phyloP scores from a whole-genome alignment of 2,888 invertebrate species.

The Crematogaster levior region DNA sequence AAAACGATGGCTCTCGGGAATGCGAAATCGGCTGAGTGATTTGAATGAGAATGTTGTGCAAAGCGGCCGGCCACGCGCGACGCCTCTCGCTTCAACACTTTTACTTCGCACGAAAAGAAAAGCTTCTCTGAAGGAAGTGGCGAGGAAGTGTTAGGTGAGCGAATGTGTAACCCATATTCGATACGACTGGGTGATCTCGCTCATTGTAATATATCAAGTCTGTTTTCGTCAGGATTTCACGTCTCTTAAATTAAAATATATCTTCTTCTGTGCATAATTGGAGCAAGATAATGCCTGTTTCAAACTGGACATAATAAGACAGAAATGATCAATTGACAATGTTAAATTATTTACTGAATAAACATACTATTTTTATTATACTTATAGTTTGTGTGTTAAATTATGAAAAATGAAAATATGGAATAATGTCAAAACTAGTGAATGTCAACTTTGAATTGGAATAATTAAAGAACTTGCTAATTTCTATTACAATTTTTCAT shows the following conservation, averaged over 20 bases:
- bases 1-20: conserved; percentile 49
- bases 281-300: background rate
- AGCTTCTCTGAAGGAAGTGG: conserved; percentile 70
- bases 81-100: conserved; percentile 59
- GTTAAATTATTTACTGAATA: background rate
- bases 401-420: too few species aligned
- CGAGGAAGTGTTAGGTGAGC: conserved; percentile 40
- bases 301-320: background rate
- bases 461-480: background rate
- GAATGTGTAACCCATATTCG: conserved; percentile 61
- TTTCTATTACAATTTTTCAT: background rate
- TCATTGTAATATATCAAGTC: background rate
- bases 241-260: background rate
- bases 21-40: conserved; percentile 56
- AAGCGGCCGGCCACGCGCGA: conserved; percentile 63
- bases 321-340: background rate
- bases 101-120: conserved; percentile 65
- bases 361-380: background rate
- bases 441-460: background rate
- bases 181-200: conserved; percentile 53
- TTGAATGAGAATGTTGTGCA: conserved; percentile 65
- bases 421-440: background rate
- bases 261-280: background rate
- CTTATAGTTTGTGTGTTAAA: background rate
- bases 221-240: background rate